A percentile compares a stretch with the other conserved stretches of the same genome.
Evolutionary conservation across 2,888 invertebrate species (phyloP).

Genomic region (Cantharis rustica): DNA sequence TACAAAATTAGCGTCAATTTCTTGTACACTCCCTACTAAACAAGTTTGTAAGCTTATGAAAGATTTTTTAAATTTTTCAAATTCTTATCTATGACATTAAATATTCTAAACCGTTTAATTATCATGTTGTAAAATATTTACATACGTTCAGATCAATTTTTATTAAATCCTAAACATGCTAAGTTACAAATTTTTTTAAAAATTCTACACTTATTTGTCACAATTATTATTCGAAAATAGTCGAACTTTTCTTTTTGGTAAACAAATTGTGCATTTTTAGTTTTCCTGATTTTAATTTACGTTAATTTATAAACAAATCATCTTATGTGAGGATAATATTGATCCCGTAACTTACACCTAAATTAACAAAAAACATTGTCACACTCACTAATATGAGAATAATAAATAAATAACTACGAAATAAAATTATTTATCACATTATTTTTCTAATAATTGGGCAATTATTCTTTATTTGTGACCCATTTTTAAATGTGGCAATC

Average conservation of each 20-base stretch:
- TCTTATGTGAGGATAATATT: not conserved
- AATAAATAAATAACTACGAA: not conserved
- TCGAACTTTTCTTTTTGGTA: not conserved
- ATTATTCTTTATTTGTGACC: not conserved
- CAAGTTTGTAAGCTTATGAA: not conserved
- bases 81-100: not conserved
- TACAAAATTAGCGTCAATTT: not conserved
- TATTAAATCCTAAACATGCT: not conserved
- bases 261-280: not conserved
- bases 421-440: constrained; percentile 1
- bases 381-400: not conserved
- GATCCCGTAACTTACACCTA: not conserved
- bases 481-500: not conserved
- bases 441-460: not conserved
- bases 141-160: constrained; percentile 2
- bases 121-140: not conserved
- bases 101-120: not conserved
- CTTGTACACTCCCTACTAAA: not conserved
- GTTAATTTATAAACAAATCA: not conserved
- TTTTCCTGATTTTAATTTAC: not conserved
- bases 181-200: not conserved
- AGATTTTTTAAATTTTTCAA: not conserved
- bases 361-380: not conserved
- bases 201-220: constrained; percentile 3
- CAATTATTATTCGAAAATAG: not conserved